Evolutionary conservation across 23 tunicate species (phyloP).

Genomic region (Trididemnum clinides): DNA sequence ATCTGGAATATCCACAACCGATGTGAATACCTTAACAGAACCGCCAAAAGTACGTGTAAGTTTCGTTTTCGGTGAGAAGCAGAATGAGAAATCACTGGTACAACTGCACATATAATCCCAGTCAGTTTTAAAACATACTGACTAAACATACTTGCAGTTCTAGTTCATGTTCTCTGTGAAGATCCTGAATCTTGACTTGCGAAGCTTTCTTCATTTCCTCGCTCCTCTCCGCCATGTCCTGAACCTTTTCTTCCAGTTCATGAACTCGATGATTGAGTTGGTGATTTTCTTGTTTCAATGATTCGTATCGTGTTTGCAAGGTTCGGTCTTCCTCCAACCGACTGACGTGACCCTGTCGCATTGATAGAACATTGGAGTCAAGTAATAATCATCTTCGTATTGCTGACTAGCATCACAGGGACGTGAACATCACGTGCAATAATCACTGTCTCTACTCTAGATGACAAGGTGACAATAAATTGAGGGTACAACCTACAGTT

Average conservation of each 20-base stretch:
- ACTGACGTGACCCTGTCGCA: constrained; percentile 58
- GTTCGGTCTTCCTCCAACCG: constrained; percentile 77
- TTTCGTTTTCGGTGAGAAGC: too few species aligned
- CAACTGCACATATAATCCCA: too few species aligned
- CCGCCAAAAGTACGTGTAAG: too few species aligned
- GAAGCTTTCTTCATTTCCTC: constrained; percentile 13
- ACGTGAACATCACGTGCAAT: too few species aligned
- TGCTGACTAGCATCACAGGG: too few species aligned
- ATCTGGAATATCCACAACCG: too few species aligned
- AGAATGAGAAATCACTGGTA: too few species aligned
- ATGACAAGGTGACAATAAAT: too few species aligned
- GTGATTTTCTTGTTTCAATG: constrained; percentile 72
- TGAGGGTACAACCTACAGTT: too few species aligned
- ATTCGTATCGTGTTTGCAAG: constrained; percentile 65
- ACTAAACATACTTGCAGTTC: constrained; percentile 47
- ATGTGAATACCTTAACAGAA: too few species aligned
- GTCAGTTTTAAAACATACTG: too few species aligned
- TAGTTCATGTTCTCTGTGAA: constrained; percentile 48
- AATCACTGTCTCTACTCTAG: too few species aligned
- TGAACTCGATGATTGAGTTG: constrained; percentile 46
- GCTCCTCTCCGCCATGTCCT: constrained; percentile 31
- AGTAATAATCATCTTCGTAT: background rate
- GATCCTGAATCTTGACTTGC: constrained; percentile 37
- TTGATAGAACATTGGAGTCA: background rate
- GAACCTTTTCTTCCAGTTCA: constrained; percentile 75